Conservation (phyloP, 2,888 invertebrate genomes). For the Rhorus exstirpatorius region DNA sequence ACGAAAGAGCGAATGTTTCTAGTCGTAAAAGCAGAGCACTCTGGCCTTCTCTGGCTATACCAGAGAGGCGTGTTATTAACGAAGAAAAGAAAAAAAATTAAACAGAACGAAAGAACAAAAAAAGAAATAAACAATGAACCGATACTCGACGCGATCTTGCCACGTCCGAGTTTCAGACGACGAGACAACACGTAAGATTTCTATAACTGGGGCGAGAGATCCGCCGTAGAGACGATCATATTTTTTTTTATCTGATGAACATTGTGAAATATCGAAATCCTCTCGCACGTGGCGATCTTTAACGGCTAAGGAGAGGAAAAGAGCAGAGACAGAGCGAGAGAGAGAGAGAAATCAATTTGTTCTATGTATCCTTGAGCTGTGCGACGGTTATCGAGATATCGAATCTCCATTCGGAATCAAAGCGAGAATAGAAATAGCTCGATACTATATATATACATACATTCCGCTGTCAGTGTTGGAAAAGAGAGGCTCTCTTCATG, state of each 20-base stretch:
- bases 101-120: slow-evolving; percentile 29
- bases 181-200: slow-evolving; percentile 44
- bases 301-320: slow-evolving; percentile 28
- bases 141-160: slow-evolving; percentile 40
- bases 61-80: slow-evolving; percentile 51
- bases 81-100: slow-evolving; percentile 12
- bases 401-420: slow-evolving; percentile 63
- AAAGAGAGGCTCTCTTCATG: slow-evolving; percentile 26
- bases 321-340: slow-evolving; percentile 61
- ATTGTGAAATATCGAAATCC: slow-evolving; percentile 45
- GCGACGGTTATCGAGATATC: slow-evolving; percentile 65
- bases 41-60: slow-evolving; percentile 56
- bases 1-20: slow-evolving; percentile 58
- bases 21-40: slow-evolving; percentile 62
- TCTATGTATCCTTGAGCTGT: slow-evolving; percentile 66
- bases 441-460: slow-evolving; percentile 9
- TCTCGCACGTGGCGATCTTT: slow-evolving; percentile 52
- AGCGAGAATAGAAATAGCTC: slow-evolving; percentile 51
- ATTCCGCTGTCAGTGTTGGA: slow-evolving; percentile 37
- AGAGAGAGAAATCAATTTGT: slow-evolving; percentile 69
- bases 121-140: slow-evolving; percentile 18
- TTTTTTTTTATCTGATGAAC: slow-evolving; percentile 64
- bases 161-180: slow-evolving; percentile 34
- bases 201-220: slow-evolving; percentile 42
- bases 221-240: slow-evolving; percentile 29